Base-by-base conservation (phyloP, 2,113 vertebrate genomes). In the Siniperca chuatsi region DNA sequence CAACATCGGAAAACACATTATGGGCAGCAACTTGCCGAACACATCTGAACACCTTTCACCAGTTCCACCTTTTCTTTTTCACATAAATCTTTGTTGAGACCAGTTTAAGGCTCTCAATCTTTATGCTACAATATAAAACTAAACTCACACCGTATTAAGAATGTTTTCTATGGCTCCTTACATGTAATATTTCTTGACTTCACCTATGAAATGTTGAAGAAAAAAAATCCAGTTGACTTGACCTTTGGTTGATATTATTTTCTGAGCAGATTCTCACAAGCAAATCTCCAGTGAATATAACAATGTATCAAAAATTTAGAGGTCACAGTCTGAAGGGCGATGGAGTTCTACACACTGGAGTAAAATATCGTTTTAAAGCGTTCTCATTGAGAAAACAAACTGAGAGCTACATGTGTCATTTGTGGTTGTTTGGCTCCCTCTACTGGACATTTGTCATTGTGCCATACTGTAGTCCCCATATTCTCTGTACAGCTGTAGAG, bases 381-480 rank as follows among this genome's bases (percentile, higher is more conserved):
- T 55, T 73, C 37, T 89, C 81, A 90, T 89, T 82, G 83, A 81
- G 74, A 74, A 87, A 87, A 79, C 58, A 78, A 70, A n/a, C 71
- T 1, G 5, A 61, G 67, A 40, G 62, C 18, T 25, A 0, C 6
- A 15, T 0, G 18, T 66, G 18, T 29, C 20, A 73, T 87, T 42
- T 66, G 73, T 87, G 61, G 78, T 42, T 25, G 46, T 86, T 73
- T 88, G 73, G 82, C 85, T 60, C 94, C 93, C 83, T 87, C 94
- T 94, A 33, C 78, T 92, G 94, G 92, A 69, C 66, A 42, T 64
- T 15, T 66, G 0, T 52, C n/a, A 52, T 29, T 0, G 6, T 16
- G n/a, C 25, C 1, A 25, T 25, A 25, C 25, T 25, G 25, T 25
- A 25, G 25, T 25, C 25, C 25, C 25, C 25, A 25, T 25, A 25